A percentile compares a stretch with the other conserved stretches of the same genome.
These are phyloP conservation scores for Chitala chitala DNA, from an alignment of 2,113 vertebrate genomes.

Conservation along the genomic window DNA sequence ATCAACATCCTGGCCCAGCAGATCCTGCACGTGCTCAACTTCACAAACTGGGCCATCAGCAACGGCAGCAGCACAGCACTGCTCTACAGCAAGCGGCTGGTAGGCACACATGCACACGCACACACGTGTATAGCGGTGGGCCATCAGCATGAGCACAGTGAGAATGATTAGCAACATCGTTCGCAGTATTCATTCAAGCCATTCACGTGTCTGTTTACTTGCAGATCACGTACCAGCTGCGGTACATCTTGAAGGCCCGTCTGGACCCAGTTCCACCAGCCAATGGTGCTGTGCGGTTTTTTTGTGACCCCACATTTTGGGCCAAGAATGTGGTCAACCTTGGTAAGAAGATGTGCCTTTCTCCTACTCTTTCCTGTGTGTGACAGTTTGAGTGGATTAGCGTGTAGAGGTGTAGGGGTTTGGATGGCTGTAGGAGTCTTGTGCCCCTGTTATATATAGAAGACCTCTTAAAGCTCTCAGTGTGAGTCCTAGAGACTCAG, in stretches of 20 bases:
- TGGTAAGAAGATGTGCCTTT: conserved; percentile 62
- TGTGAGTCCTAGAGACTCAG: too few relatives aligned
- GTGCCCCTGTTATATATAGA: too few relatives aligned
- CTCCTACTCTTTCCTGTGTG: background rate
- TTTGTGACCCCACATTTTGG: conserved; percentile 98
- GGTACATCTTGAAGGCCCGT: conserved; percentile 85
- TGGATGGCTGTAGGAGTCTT: too few relatives aligned
- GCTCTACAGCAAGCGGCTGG: conserved; percentile 94
- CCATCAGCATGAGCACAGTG: background rate
- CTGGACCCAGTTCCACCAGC: conserved; percentile 88
- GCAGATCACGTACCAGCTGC: conserved; percentile 91
- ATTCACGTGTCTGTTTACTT: conserved; percentile 13
- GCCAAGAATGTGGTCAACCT: conserved; percentile 97
- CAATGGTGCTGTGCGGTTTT: conserved; percentile 91
- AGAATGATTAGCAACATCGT: background rate
- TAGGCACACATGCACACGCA: conserved; percentile 51
- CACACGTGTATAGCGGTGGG: background rate
- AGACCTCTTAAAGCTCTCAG: too few relatives aligned
- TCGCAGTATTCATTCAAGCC: background rate
- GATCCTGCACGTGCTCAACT: conserved; percentile 93
- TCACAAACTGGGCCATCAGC: conserved; percentile 93
- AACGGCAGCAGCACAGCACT: conserved; percentile 92
- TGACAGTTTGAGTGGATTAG: background rate
- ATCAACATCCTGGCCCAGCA: conserved; percentile 84
- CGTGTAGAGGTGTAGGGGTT: too few relatives aligned